Base-by-base conservation (phyloP, 2,888 invertebrate genomes). In the Sceliomorpha sp. region DNA sequence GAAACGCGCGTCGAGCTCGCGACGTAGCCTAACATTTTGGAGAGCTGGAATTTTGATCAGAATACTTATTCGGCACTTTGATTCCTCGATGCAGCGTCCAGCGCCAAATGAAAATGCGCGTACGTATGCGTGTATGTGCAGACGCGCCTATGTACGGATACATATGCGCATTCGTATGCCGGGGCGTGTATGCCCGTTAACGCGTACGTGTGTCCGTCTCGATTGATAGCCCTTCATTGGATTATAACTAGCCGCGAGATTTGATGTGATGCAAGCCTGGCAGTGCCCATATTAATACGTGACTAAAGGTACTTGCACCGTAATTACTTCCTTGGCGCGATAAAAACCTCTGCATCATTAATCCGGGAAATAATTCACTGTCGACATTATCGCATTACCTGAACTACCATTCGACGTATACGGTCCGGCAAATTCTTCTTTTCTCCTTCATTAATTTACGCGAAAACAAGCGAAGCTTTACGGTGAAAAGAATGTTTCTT, bases 251-350 rank as follows among this genome's bases (percentile, higher is more conserved):
- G 37, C 39, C 20, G 36, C 50, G 37, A 56, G 56, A 27, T 56
- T 56, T 55, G 42, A 42, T 48, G 39, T 48, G 71, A 81, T 76
- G 75, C 78, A 79, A 80, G 78, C 79, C 76, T 82, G 83, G 83
- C 83, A 83, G 83, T 83, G 83, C 78, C 81, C 75, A 73, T 83
- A 75, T 78, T 80, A 81, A 78, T 82, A 79, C 50, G 37, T 14
- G 44, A 24, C 42, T 63, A 20, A 27, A 51, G 39, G 29, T 31
- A 51, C 45, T 60, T 60, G 60, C 60, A 44, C 51, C 45, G 45
- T 51, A 60, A 60, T 60, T 51, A 29, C 37, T 47, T 47, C 36
- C 20, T 20, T 20, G 20, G 20, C 20, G 20, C 20, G 13, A 27
- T 45, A 27, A 34, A 34, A 36, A 26, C 9, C 24, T 24, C 32